Evolutionary conservation across 2,113 vertebrate species (phyloP), one percentile per base, ranked within the genome.

Genomic region (Cochlearius cochlearius): DNA sequence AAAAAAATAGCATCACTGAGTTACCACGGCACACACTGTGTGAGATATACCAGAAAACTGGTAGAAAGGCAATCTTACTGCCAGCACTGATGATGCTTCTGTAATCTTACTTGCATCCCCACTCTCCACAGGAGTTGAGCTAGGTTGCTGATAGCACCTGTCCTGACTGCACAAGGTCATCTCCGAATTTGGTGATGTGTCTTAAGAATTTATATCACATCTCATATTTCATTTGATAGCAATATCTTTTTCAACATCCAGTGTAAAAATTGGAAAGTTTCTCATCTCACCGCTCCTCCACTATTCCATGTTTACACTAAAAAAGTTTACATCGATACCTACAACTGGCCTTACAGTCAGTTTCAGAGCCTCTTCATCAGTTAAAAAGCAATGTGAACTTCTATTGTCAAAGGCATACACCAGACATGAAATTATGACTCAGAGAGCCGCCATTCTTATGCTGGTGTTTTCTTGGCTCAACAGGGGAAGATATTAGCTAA

Each of bases 1-100:
- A 97, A 59, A 59, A 93, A 89, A 76, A 84, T 34, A 82, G 83
- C 55, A 92, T 39, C 55, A 66, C 19, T 69, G 84, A 74, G 66
- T 82, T 94, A 30, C 66, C n/a, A 90, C 10, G 20, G 47, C 16
- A 69, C 12, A 45, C 22, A 23, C 15, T 38, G 21, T 10, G n/a
- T 41, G 43, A 92, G n/a, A 64, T 0, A 11, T 4, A 89, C 80
- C 39, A 82, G 30, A 45, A 86, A 91, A 74, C 26, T 39, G 19
- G 36, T 6, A 87, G 56, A 74, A 94, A 67, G 21, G 18, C 22
- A 55, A 53, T 59, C 34, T 76, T 58, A 72, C 11, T 68, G 30
- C 16, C 58, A 58, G 52, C 69, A 75, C 14, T n/a, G 14, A 29
- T 23, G 20, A 64, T 18, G 34, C 26, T 78, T 86, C 38, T 75